Base-by-base conservation (phyloP, 1,140 invertebrate species). In the Papilio polytes region DNA sequence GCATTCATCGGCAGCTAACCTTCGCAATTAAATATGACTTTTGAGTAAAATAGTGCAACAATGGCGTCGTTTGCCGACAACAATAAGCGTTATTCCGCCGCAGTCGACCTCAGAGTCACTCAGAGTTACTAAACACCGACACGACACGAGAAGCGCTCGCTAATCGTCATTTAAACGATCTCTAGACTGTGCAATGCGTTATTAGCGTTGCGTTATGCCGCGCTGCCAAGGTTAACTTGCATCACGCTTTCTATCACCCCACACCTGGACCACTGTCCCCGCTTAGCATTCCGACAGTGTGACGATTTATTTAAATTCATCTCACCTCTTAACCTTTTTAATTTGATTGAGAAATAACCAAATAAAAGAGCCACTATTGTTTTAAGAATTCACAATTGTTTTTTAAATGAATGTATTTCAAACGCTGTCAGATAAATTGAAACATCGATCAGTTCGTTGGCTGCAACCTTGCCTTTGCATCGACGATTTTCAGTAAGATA, bases 121-220 rank as follows among this genome's bases (percentile, higher is more conserved):
- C 84, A 79, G 84, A 85, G 84, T 92, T 91, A 87, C 90, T 87
- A 92, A 92, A 92, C 86, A 81, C 80, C 80, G 79, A 80, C 85
- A 89, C 86, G 91, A 90, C 89, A 84, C 85, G 82, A 92, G 89
- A 93, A 89, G 90, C 86, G 80, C 87, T 84, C 83, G 83, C 86
- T 93, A 90, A 94, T 94, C 91, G 91, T 92, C 90, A 92, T 92
- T 93, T 94, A 94, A 94, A 92, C 88, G 91, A 91, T 94, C 88
- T 92, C 86, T 89, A 87, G 88, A 87, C 87, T 89, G 85, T 86
- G 90, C 85, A 90, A 90, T 85, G 85, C 85, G 90, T 90, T 91
- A 92, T 91, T 88, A 90, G 86, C 85, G 87, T 91, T 91, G 87
- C 88, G 87, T 89, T 87, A 88, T 82, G 88, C 89, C 88, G 90